Evolutionary conservation across 2,888 invertebrate species (phyloP), one percentile per base, ranked within the genome.

Genomic region (Epinotia demarniana): DNA sequence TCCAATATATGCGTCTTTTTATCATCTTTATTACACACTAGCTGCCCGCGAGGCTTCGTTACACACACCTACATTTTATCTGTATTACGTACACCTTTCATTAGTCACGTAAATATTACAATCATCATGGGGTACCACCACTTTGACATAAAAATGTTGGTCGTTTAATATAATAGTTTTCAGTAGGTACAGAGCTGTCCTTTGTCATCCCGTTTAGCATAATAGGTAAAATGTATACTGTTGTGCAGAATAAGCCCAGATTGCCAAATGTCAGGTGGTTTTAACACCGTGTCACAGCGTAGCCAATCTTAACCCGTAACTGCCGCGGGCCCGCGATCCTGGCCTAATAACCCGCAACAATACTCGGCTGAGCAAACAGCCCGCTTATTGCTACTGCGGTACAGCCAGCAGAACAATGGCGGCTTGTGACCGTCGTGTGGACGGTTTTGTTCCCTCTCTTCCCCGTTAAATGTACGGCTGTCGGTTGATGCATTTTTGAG

Each of bases 341-440:
- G 88, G 87, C 88, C 91, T 91, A 92, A 91, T 92, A 92, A 92
- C 89, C 86, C 81, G 85, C 82, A 86, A 91, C 92, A 92, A 92
- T 90, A 90, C 90, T 90, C 86, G 89, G 88, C 89, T 87, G 86
- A 87, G 86, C 89, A 89, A 91, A 92, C 92, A 90, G 86, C 86
- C 84, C 86, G 89, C 89, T 92, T 92, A 92, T 92, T 92, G 91
- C 92, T 87, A 9, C 39, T 39, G 86, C 89, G 88, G 88, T 89
- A 89, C 91, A 89, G 85, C 87, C 85, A 87, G 86, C 89, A 89
- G 91, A 91, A 92, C 92, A 92, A 92, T 91, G 87, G 85, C 88
- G 88, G 85, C 89, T 89, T 87, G 86, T 90, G 89, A 90, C 90
- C 89, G 90, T 89, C 85, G 83, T 82, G 81, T 81, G 74, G 83